phyloP scores from a whole-genome alignment of 2,888 invertebrate species.

The Phaedon cochleariae region DNA sequence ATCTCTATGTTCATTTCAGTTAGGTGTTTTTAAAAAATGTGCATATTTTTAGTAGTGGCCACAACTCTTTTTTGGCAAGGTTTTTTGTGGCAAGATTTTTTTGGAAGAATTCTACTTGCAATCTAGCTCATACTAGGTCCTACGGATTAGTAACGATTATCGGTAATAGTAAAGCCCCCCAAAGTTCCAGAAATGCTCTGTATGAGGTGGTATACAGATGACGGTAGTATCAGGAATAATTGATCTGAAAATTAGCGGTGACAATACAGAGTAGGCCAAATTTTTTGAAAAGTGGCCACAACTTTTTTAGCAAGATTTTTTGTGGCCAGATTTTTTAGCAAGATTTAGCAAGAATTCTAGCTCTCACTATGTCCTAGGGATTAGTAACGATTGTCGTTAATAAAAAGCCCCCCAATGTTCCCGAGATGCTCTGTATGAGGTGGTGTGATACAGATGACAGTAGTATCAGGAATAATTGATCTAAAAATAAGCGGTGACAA shows the following conservation, averaged over 20 bases:
- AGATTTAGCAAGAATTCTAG: conserved; percentile 91
- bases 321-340: too few relatives aligned
- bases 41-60: too few relatives aligned
- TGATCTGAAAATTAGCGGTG: too few relatives aligned
- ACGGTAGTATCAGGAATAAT: conserved; percentile 69
- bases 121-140: conserved; percentile 89
- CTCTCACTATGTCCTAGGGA: conserved; percentile 91
- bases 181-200: conserved; percentile 92
- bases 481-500: conserved; percentile 70
- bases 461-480: conserved; percentile 76
- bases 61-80: too few relatives aligned
- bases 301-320: too few relatives aligned
- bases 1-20: too few relatives aligned
- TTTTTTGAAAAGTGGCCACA: too few relatives aligned
- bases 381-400: conserved; percentile 94
- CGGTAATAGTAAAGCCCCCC: conserved; percentile 93
- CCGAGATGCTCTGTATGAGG: conserved; percentile 88
- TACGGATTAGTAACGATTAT: conserved; percentile 95
- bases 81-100: too few relatives aligned
- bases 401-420: conserved; percentile 92
- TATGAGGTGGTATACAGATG: conserved; percentile 81
- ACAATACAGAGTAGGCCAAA: too few relatives aligned
- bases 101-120: conserved; percentile 94
- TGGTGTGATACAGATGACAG: conserved; percentile 83
- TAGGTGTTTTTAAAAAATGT: too few relatives aligned